Evolutionary conservation across 2,888 invertebrate species (phyloP).

Genomic region (Tenthredo livida): DNA sequence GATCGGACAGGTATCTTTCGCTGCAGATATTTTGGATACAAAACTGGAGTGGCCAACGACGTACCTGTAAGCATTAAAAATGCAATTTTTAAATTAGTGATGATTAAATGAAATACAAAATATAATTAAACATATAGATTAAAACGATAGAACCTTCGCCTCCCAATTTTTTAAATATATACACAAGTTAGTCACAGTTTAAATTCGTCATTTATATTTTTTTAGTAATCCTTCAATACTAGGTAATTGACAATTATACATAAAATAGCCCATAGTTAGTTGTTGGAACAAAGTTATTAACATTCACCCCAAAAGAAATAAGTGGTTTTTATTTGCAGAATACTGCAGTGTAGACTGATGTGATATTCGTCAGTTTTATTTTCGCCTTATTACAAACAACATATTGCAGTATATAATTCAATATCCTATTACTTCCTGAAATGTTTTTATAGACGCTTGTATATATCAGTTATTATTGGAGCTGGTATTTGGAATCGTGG

Average conservation of each 20-base stretch:
- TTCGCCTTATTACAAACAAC: conserved; percentile 30
- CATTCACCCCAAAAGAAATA: not conserved
- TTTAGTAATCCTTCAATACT: not conserved
- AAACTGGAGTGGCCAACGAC: not conserved
- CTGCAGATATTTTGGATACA: conserved; percentile 4
- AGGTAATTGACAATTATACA: not conserved
- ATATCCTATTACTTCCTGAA: not conserved
- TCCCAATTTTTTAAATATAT: not conserved
- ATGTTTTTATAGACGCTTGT: not conserved
- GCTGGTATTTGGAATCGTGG: not conserved
- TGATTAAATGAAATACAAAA: not conserved
- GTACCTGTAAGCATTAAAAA: conserved; percentile 32
- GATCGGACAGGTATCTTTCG: not conserved
- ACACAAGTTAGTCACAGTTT: conserved; percentile 17
- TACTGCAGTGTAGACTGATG: not conserved
- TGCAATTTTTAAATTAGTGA: not conserved
- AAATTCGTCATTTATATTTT: not conserved
- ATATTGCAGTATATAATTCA: not conserved
- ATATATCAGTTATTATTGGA: not conserved
- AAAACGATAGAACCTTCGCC: not conserved
- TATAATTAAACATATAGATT: not conserved
- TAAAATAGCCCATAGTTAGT: not conserved
- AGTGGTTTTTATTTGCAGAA: not conserved
- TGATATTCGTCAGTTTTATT: conserved; percentile 26
- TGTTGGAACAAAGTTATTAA: not conserved